These are phyloP conservation scores for Leistus spinibarbis DNA, from an alignment of 2,888 invertebrate genomes.

Conservation along the genomic window DNA sequence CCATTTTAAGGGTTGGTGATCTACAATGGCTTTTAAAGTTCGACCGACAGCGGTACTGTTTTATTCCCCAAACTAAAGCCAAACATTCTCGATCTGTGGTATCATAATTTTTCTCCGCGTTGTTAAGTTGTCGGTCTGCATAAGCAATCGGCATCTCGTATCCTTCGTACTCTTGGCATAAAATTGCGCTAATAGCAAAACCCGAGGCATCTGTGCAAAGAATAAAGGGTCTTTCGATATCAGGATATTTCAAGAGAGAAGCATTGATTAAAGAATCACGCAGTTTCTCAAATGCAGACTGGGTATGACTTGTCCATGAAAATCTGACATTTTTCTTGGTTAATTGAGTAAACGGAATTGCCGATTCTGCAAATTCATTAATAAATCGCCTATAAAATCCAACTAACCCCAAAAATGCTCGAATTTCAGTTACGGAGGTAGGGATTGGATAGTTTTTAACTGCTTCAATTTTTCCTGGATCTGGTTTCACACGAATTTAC, in stretches of 20 bases:
- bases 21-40: slow-evolving; percentile 37
- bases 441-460: slow-evolving; percentile 37
- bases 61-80: slow-evolving; percentile 41
- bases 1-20: slow-evolving; percentile 43
- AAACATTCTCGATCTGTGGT: slow-evolving; percentile 41
- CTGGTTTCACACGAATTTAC: slow-evolving; percentile 39
- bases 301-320: slow-evolving; percentile 6
- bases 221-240: slow-evolving; percentile 39
- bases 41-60: slow-evolving; percentile 41
- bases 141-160: slow-evolving; percentile 41
- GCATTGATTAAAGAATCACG: slow-evolving; percentile 30
- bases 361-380: slow-evolving; percentile 22
- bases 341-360: slow-evolving; percentile 25
- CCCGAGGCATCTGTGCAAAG: slow-evolving; percentile 40
- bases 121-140: slow-evolving; percentile 38
- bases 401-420: slow-evolving; percentile 42
- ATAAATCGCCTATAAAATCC: slow-evolving; percentile 39
- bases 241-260: slow-evolving; percentile 43
- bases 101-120: no score
- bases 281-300: slow-evolving; percentile 31
- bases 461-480: slow-evolving; percentile 36
- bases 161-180: no score
- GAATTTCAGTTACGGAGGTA: slow-evolving; percentile 32
- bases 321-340: slow-evolving; percentile 35
- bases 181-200: no score